Conservation (phyloP, 2,888 invertebrate species). For the Cepaea hortensis region DNA sequence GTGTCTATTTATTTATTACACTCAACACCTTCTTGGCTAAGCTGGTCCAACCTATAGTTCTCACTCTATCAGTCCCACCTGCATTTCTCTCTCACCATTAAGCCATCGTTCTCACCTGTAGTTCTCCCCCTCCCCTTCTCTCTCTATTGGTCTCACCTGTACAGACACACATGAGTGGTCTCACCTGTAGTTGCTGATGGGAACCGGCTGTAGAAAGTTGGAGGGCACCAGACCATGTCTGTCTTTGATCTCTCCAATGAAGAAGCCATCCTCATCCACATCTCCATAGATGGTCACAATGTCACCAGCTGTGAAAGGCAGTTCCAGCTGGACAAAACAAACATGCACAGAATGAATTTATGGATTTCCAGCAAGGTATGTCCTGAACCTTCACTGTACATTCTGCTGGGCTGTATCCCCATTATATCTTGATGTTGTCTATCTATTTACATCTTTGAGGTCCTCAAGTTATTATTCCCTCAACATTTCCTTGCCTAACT, state of each 20-base stretch:
- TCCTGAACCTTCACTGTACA: no score
- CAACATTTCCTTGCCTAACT: no score
- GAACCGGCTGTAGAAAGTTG: constrained; percentile 86
- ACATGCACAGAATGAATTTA: neutral
- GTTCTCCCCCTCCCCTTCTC: neutral
- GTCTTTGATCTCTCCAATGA: constrained; percentile 96
- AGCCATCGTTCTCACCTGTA: neutral
- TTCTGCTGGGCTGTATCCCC: no score
- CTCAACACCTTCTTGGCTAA: no score
- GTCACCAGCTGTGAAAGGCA: constrained; percentile 96
- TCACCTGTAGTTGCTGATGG: constrained; percentile 62
- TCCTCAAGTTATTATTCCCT: no score
- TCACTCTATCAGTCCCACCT: neutral
- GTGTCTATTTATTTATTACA: no score
- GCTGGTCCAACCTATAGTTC: no score
- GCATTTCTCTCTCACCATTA: neutral
- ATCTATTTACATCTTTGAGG: no score
- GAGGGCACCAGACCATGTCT: constrained; percentile 96
- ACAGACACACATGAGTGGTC: constrained; percentile 65
- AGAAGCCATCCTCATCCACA: constrained; percentile 99
- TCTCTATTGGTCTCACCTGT: constrained; percentile 64
- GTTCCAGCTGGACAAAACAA: constrained; percentile 86
- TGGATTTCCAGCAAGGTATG: neutral
- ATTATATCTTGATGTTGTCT: no score
- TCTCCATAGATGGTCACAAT: constrained; percentile 97